Percentiles rank a stretch among this genome's conserved stretches.
These are phyloP conservation scores for Pseudanteris insignis DNA, from an alignment of 2,888 invertebrate genomes.

Conservation along the genomic window DNA sequence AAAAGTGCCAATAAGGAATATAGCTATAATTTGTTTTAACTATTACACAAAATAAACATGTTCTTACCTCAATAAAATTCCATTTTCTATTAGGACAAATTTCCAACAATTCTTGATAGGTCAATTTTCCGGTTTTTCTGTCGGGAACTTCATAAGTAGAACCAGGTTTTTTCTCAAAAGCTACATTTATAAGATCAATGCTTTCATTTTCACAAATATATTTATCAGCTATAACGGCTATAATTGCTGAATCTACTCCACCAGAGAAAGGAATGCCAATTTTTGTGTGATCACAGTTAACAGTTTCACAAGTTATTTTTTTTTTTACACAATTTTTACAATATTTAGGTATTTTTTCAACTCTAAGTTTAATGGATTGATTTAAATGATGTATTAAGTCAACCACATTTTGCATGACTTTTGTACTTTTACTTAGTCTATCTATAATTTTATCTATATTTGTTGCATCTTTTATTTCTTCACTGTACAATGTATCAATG, in stretches of 20 bases:
- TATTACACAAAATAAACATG: too few species aligned
- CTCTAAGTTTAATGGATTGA: slow-evolving; percentile 71
- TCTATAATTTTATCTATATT: slow-evolving; percentile 64
- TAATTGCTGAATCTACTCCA: slow-evolving; percentile 93
- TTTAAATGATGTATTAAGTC: slow-evolving; percentile 69
- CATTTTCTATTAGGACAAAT: slow-evolving; percentile 80
- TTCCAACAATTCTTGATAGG: slow-evolving; percentile 74
- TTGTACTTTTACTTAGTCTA: slow-evolving; percentile 63
- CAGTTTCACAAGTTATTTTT: slow-evolving; percentile 36
- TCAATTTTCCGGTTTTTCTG: slow-evolving; percentile 79
- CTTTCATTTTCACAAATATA: slow-evolving; percentile 73
- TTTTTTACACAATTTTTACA: slow-evolving; percentile 71
- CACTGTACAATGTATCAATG: slow-evolving; percentile 48
- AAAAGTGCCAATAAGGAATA: too few species aligned
- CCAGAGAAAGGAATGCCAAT: slow-evolving; percentile 93
- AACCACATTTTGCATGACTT: slow-evolving; percentile 66
- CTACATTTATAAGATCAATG: slow-evolving; percentile 95
- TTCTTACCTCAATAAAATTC: slow-evolving; percentile 82
- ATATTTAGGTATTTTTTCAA: slow-evolving; percentile 71
- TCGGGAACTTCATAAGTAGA: slow-evolving; percentile 80
- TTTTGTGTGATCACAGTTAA: slow-evolving; percentile 68
- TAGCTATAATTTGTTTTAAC: too few species aligned
- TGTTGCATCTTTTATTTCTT: slow-evolving; percentile 50
- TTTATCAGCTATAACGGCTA: slow-evolving; percentile 82
- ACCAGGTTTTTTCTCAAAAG: slow-evolving; percentile 74